Percentiles rank a stretch among this genome's conserved stretches.
Evolutionary conservation across 1,140 invertebrate genomes (phyloP).

Genomic region (Chironomus tepperi): DNA sequence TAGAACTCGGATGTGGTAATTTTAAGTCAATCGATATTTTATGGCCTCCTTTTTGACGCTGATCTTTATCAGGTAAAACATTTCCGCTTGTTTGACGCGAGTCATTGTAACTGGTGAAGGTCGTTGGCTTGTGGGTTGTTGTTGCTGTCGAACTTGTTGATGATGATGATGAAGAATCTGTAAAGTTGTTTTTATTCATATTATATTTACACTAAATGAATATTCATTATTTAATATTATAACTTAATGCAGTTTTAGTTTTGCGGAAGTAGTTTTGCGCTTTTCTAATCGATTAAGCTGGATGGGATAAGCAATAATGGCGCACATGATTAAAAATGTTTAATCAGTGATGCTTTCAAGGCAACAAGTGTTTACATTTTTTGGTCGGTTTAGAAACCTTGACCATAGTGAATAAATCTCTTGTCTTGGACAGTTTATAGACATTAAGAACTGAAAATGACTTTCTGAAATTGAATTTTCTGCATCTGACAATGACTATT

Average conservation of each 20-base stretch:
- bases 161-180: constrained; percentile 11
- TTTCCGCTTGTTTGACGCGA: not conserved
- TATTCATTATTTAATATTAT: not conserved
- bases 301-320: too few species aligned
- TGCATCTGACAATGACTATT: not conserved
- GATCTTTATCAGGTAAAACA: constrained; percentile 7
- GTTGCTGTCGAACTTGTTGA: not conserved
- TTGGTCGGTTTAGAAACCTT: too few species aligned
- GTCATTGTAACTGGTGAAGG: constrained; percentile 5
- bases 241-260: not conserved
- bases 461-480: too few species aligned
- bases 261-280: too few species aligned
- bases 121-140: constrained; percentile 5
- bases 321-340: too few species aligned
- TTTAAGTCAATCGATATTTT: constrained; percentile 22
- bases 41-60: not conserved
- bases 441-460: too few species aligned
- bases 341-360: too few species aligned
- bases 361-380: too few species aligned
- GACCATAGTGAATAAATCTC: too few species aligned
- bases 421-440: too few species aligned
- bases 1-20: constrained; percentile 17
- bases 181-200: constrained; percentile 10
- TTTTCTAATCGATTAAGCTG: too few species aligned
- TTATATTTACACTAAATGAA: not conserved